Base-by-base conservation (phyloP, 2,797 vertebrate genomes). In the Pygocentrus nattereri region DNA sequence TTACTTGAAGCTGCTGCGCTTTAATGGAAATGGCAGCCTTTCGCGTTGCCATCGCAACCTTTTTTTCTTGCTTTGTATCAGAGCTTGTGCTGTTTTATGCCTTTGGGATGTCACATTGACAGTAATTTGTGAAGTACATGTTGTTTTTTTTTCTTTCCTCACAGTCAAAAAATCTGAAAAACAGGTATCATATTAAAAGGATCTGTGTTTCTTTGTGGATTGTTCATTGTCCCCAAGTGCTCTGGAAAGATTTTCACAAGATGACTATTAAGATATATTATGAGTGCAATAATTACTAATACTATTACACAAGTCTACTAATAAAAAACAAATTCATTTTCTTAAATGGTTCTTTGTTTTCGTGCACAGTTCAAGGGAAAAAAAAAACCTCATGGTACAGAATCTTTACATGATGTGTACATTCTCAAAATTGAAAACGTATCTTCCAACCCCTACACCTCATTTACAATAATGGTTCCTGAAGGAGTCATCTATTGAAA, bases 1-100 rank as follows among this genome's bases (percentile, higher is more conserved):
- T 91, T 89, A 88, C 86, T 83, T 84, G 81, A 56, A 83, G 79
- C 62, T 82, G 80, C 38, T 74, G 82, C 25, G 25, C 75, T 34
- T 65, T 58, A 76, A 59, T 49, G 79, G 54, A 78, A 80, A 69
- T 41, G 21, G 47, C 30, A 5, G 30, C 58, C 21, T 68, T 84
- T 75, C 79, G 70, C 49, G 30, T 30, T 77, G 25, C 27, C 25
- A 31, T 34, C 49, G 31, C 15, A 52, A 38, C 62, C 19, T 65
- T 16, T 38, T 62, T 62, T 62, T 16, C n/a, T 56, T 56, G 7
- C 10, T 59, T n/a, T 12, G 56, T 13, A 61, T 61, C 23, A 61
- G 12, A 59, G 12, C 58, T 30, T 3, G 25, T 58, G 1, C 25
- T 30, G 16, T 13, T 16, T 30, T 27, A 30, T 15, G 25, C 12